A percentile compares a stretch with the other conserved stretches of the same genome.
Conservation (phyloP, 2,113 vertebrate species). For the Platichthys stellatus region DNA sequence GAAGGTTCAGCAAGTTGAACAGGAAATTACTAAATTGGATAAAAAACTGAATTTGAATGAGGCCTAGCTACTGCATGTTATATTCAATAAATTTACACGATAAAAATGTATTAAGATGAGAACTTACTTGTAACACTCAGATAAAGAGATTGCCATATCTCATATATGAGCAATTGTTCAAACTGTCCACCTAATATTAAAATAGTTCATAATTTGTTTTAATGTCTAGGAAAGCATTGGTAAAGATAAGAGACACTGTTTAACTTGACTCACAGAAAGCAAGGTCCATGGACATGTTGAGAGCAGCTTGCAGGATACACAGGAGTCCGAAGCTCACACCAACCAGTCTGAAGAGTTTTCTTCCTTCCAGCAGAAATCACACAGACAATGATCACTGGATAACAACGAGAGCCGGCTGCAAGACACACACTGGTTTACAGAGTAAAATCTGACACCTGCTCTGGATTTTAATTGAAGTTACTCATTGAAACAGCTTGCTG, state of each 20-base stretch:
- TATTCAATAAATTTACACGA: too few relatives aligned
- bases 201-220: not conserved
- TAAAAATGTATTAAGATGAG: too few relatives aligned
- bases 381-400: not conserved
- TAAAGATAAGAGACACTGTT: not conserved
- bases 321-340: conserved; percentile 59
- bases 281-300: conserved; percentile 59
- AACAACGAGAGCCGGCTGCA: too few relatives aligned
- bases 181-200: too few relatives aligned
- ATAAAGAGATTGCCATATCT: too few relatives aligned
- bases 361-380: conserved; percentile 15
- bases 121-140: too few relatives aligned
- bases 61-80: too few relatives aligned
- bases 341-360: conserved; percentile 21
- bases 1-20: not conserved
- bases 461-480: not conserved
- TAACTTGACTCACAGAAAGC: not conserved
- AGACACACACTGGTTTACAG: too few relatives aligned
- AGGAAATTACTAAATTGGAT: too few relatives aligned
- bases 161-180: too few relatives aligned
- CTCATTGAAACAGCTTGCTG: not conserved
- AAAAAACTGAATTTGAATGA: too few relatives aligned
- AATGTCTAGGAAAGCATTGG: not conserved
- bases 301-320: conserved; percentile 56
- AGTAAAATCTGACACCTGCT: too few relatives aligned